These are phyloP conservation scores for Microchirus variegatus DNA, from an alignment of 2,797 vertebrate genomes.

Conservation along the genomic window DNA sequence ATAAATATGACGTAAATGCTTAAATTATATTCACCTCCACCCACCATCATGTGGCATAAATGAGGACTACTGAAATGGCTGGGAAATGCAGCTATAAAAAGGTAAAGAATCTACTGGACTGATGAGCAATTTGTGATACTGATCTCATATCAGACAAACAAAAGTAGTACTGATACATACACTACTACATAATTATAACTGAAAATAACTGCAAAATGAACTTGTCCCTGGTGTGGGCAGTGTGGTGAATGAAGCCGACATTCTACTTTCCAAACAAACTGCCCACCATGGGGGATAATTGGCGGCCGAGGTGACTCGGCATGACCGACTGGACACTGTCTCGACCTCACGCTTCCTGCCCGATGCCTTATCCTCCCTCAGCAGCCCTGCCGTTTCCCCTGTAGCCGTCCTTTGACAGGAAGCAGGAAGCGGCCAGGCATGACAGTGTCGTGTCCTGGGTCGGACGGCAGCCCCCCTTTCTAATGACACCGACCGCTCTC, in stretches of 20 bases:
- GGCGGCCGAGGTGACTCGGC: conserved; percentile 44
- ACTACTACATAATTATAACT: too few relatives aligned
- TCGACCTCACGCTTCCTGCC: conserved; percentile 72
- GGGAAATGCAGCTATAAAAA: too few relatives aligned
- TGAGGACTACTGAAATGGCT: too few relatives aligned
- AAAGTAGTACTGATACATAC: background rate
- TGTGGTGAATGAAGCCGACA: conserved; percentile 30
- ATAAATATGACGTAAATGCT: too few relatives aligned
- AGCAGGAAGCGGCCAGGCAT: conserved; percentile 72
- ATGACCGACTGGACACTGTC: conserved; percentile 62
- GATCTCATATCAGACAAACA: too few relatives aligned
- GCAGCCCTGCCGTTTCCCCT: conserved; percentile 70
- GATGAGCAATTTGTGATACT: too few relatives aligned
- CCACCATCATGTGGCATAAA: too few relatives aligned
- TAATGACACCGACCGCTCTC: conserved; percentile 66
- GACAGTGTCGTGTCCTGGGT: conserved; percentile 62
- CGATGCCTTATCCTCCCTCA: conserved; percentile 68
- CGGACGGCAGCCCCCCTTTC: conserved; percentile 49
- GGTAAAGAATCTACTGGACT: too few relatives aligned
- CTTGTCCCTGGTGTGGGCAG: background rate
- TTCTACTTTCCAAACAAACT: conserved; percentile 45
- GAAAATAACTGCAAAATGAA: background rate
- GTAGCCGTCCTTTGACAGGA: conserved; percentile 73
- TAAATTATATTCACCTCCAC: too few relatives aligned
- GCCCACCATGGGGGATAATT: conserved; percentile 26